Evolutionary conservation across 2,113 vertebrate species (phyloP).

Genomic region (Spilogale gracilis): DNA sequence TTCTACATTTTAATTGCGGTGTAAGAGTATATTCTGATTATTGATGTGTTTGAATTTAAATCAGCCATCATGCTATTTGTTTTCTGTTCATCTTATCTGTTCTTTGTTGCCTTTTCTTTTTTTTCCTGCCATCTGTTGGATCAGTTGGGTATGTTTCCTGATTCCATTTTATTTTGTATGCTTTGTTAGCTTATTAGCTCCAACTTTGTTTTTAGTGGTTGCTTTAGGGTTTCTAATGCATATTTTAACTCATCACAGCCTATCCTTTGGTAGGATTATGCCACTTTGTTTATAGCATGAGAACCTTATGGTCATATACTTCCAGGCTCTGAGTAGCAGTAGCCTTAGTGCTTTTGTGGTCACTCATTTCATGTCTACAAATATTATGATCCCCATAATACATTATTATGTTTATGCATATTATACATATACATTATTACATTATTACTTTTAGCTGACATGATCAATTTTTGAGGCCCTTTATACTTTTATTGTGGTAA

Average conservation of each 20-base stretch:
- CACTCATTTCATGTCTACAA: not conserved
- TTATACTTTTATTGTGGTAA: not conserved
- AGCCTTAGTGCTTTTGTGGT: not conserved
- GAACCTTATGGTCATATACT: not conserved
- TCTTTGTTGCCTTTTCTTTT: not conserved
- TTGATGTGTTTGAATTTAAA: not conserved
- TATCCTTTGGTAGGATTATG: not conserved
- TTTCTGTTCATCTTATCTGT: not conserved
- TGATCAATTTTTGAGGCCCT: not conserved
- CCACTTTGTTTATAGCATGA: not conserved
- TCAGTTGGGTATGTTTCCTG: not conserved
- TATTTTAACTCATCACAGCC: not conserved
- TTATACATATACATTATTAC: not conserved
- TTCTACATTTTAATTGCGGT: not conserved
- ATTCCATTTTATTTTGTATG: not conserved
- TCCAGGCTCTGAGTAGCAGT: not conserved
- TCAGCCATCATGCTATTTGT: not conserved
- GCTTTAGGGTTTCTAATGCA: not conserved
- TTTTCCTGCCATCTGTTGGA: not conserved
- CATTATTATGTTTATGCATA: not conserved
- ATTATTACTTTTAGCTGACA: not conserved
- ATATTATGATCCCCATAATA: not conserved
- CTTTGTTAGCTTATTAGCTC: not conserved
- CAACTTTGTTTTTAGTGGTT: not conserved
- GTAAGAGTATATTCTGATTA: not conserved